These are phyloP conservation scores for Microcebus ravelobensis DNA, from an alignment of 2,113 vertebrate genomes.

Conservation along the genomic window DNA sequence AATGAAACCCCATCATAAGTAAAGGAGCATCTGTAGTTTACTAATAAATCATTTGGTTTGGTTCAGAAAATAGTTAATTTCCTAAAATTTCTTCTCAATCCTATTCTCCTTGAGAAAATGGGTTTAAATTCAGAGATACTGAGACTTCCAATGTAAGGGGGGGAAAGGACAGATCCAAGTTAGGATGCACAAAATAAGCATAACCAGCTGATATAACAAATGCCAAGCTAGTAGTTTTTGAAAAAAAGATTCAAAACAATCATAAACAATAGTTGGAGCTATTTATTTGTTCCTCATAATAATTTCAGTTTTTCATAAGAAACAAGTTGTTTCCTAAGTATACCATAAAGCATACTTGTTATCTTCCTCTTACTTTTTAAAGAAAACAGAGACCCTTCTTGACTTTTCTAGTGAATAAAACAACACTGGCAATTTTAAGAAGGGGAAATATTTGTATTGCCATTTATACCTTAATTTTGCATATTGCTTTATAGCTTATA, in stretches of 20 bases:
- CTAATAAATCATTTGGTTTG: constrained; percentile 32
- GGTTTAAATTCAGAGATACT: neutral
- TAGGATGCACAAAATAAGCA: neutral
- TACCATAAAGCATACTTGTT: neutral
- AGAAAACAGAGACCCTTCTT: neutral
- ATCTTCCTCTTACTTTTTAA: constrained; percentile 28
- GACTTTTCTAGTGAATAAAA: constrained; percentile 28
- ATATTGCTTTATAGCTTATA: neutral
- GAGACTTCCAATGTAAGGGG: neutral
- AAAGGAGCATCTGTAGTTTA: neutral
- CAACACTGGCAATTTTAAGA: neutral
- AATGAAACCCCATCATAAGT: neutral
- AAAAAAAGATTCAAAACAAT: neutral
- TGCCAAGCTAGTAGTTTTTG: neutral
- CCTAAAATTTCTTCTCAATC: constrained; percentile 7
- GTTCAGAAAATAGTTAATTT: constrained; percentile 25
- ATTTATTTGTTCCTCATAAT: neutral
- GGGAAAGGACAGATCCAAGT: neutral
- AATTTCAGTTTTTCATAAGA: neutral
- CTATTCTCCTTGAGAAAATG: neutral
- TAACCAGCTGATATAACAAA: neutral
- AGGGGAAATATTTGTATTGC: neutral
- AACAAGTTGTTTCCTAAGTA: constrained; percentile 19
- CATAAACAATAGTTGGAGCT: neutral
- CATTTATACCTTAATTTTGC: neutral